Percentiles rank a stretch among this genome's conserved stretches.
These are phyloP conservation scores for Falco novaeseelandiae DNA, from an alignment of 2,797 vertebrate genomes.

Conservation along the genomic window DNA sequence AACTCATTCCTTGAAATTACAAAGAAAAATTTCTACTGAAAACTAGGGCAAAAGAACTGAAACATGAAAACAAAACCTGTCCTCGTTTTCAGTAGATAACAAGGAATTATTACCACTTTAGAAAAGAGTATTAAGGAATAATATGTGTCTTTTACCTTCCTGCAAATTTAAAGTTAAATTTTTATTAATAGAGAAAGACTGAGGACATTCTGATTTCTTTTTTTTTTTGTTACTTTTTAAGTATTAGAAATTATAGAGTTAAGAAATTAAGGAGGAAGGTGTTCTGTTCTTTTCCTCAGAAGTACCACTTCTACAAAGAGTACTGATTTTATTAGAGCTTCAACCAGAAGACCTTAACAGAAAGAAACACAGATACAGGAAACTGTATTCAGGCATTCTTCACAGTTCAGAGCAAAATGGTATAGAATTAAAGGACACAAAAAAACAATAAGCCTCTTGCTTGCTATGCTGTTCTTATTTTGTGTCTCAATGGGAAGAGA, in stretches of 20 bases:
- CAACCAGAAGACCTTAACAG: background rate
- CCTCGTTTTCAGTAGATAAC: background rate
- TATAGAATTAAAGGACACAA: conserved; percentile 26
- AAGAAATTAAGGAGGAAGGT: background rate
- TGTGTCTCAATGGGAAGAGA: conserved; percentile 62
- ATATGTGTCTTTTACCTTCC: background rate
- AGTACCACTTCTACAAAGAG: background rate
- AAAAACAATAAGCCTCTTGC: background rate
- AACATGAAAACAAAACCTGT: background rate
- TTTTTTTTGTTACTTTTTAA: background rate
- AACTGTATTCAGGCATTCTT: background rate
- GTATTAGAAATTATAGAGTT: background rate
- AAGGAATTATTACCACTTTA: background rate
- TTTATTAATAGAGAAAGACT: background rate
- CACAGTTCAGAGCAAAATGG: conserved; percentile 28
- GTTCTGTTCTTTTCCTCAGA: background rate
- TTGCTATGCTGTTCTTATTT: background rate
- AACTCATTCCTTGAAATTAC: background rate
- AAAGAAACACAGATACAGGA: background rate
- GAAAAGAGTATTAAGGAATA: background rate
- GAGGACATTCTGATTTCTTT: background rate
- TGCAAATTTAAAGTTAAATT: background rate
- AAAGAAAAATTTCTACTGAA: background rate
- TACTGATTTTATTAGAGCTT: background rate
- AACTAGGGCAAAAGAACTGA: background rate